Evolutionary conservation across 2,888 invertebrate species (phyloP), one percentile per base, ranked within the genome.

Genomic region (Leistus spinibarbis): DNA sequence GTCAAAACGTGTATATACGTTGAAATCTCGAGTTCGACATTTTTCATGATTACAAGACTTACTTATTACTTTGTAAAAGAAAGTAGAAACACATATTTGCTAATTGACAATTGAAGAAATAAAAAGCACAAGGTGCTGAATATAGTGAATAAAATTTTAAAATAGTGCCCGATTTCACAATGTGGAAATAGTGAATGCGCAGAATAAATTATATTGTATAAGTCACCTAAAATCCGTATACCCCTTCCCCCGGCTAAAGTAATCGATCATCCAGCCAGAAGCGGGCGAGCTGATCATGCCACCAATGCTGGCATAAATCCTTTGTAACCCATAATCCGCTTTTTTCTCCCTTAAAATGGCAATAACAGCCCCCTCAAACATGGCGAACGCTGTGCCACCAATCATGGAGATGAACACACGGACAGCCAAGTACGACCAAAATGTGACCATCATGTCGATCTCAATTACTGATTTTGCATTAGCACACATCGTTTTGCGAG

Each of bases 291-390:
- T 91, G 79, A 93, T 91, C 91, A 93, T 93, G 23, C 92, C 92
- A 0, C 93, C 93, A 77, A 93, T 88, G 76, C 91, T 91, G 54
- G 92, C 93, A 82, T 92, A 93, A 74, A 93, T 90, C 75, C 92
- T 87, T 85, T 93, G 93, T 77, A 93, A 85, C 0, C 93, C 94
- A 80, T 93, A 93, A 85, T 93, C 93, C 0, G 93, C 93, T 79
- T 91, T 89, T 81, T 93, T 92, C 80, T 93, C 92, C 76, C 92
- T 86, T 75, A 93, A 86, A 79, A 93, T 92, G 3, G 93, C 91
- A 76, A 94, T 92, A 1, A 92, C 93, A 0, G 93, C 94, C 0
- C 93, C 92, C 84, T 93, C 93, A 82, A 93, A 93, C 92, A 94
- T 93, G 23, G 93, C 92, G 82, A 92, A 93, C 0, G 92, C 90